Conservation (phyloP, 35 echinoderm and acorn worm species). For the Hemicentrotus pulcherrimus region DNA sequence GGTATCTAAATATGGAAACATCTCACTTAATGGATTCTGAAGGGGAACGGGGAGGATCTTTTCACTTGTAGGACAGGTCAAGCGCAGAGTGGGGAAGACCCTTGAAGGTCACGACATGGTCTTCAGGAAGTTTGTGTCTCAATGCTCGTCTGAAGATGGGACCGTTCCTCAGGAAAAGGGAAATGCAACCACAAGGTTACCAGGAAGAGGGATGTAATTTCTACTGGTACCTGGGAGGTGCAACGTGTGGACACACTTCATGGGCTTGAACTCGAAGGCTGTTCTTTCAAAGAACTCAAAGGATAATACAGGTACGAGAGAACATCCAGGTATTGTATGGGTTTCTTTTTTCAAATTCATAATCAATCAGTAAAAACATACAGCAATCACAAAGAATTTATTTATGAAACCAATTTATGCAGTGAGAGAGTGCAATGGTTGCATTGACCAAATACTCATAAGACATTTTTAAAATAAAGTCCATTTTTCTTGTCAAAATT, state of each 20-base stretch:
- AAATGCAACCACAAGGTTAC: not conserved
- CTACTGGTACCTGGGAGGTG: not conserved
- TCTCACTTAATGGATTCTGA: not conserved
- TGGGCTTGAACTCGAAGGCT: not conserved
- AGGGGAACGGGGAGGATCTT: not conserved
- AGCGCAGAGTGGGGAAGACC: not conserved
- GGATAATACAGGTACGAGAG: not conserved
- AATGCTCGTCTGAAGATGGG: not conserved
- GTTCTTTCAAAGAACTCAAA: not conserved
- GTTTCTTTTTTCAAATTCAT: no score
- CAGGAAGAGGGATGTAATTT: not conserved
- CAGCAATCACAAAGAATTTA: no score
- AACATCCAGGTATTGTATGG: no score
- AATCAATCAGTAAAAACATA: no score
- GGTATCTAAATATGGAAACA: not conserved
- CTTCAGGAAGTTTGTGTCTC: not conserved
- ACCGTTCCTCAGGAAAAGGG: not conserved
- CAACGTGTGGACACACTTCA: not conserved
- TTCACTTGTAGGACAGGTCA: conserved; percentile 9
- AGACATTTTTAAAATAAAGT: no score
- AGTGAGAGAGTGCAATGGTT: no score
- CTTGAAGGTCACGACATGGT: not conserved
- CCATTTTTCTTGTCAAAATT: not conserved
- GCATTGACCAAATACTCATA: no score
- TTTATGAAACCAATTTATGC: no score